Base-by-base conservation (phyloP, 2,888 invertebrate genomes). In the Prosopocoilus inquinatus region DNA sequence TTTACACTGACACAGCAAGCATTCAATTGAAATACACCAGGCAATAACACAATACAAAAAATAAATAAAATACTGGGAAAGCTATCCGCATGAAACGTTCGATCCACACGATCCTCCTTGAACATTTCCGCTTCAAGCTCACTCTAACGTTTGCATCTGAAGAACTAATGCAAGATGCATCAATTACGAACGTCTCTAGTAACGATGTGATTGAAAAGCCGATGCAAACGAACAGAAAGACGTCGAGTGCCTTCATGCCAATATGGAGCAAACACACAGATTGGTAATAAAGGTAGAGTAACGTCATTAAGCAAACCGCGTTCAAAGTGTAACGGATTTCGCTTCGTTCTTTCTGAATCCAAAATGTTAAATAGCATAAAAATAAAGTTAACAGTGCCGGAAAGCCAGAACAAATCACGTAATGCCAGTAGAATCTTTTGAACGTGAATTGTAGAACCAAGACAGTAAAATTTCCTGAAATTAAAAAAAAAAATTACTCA, bases 391-490 rank as follows among this genome's bases (percentile, higher is more conserved):
- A 11, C 41, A 61, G 32, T 15, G 64, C 65, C 9, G 69, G 68
- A n/a, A 61, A n/a, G 13, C 64, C 61, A 33, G 59, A 59, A 41
- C 63, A 65, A 20, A 66, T 51, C 9, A 72, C 33, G 47, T 67
- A 63, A 53, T 65, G 64, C 9, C 47, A 41, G 48, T 41, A 58
- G 39, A 63, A 50, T 51, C 71, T 57, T 53, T 62, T 55, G 3
- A 71, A 36, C 28, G 48, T 45, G 39, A 71, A 55, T 47, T 67
- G 58, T 4, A 65, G 34, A 12, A 65, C 55, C 13, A 67, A 60
- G 28, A 65, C 54, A 50, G 64, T 65, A 55, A 69, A 68, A 61
- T 69, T 63, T 61, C 59, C 69, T 67, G 64, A 55, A 62, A 65
- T 63, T n/a, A n/a, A n/a, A n/a, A n/a, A n/a, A n/a, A n/a, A n/a